Base-by-base conservation (phyloP, 2,888 invertebrate genomes). In the Epinotia demarniana region DNA sequence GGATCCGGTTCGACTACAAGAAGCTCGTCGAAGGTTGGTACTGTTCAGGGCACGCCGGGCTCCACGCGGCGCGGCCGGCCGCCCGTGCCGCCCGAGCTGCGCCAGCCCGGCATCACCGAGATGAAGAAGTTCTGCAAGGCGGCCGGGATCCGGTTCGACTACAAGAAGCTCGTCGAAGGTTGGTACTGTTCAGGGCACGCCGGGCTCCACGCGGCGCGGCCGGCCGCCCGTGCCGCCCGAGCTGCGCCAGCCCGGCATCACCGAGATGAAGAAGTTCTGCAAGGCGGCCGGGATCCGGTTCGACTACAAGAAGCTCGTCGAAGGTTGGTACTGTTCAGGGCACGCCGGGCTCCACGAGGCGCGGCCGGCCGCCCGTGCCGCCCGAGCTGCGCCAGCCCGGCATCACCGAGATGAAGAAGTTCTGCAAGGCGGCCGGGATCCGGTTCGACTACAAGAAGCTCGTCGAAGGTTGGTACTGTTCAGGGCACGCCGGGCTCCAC, bases 111-210 rank as follows among this genome's bases (percentile, higher is more conserved):
- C 70, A 92, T 94, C 84, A 94, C 93, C 0, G 93, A 94, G 53
- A 92, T 94, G 93, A 94, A 93, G 89, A 92, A 91, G 83, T 94
- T 93, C 89, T 93, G 94, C 85, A 94, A 94, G 78, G 91, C 93
- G 0, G 94, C 94, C 57, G 94, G 94, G 2, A 90, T 94, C 62
- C 89, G 93, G 46, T 94, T 93, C 86, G 93, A 94, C 78, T 94
- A 94, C 77, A 93, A 93, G 86, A 93, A 94, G 72, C 90, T 94
- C 1, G 91, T 92, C 49, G 94, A 94, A 82, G 94, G 94, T 94
- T 1, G 16, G 73, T 23, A 23, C 23, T 23, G 23, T 23, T 23
- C 23, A 23, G n/a, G n/a, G n/a, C n/a, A n/a, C n/a, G n/a, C n/a
- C n/a, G n/a, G n/a, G n/a, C 27, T 27, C 27, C 27, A 27, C 27